phyloP scores from a whole-genome alignment of 2,113 vertebrate species.

The Pseudois nayaur region DNA sequence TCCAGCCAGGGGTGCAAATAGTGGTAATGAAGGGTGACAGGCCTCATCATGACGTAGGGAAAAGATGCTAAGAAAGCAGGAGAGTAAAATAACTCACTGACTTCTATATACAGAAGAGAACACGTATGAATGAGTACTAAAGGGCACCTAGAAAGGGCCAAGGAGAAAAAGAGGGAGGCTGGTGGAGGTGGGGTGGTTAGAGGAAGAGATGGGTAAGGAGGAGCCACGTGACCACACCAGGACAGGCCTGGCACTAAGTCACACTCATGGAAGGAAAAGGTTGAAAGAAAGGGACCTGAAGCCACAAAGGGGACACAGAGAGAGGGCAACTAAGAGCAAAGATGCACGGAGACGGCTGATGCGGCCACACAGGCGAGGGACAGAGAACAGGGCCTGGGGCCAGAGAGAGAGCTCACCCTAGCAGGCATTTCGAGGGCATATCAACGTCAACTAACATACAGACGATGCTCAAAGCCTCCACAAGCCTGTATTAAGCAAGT shows the following conservation, averaged over 20 bases:
- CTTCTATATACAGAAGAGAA: neutral
- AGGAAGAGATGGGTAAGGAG: neutral
- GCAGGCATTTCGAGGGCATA: neutral
- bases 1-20: neutral
- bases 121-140: neutral
- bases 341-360: fast-evolving
- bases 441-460: neutral
- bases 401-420: neutral
- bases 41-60: neutral
- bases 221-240: neutral
- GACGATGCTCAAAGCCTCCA: neutral
- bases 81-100: neutral
- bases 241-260: neutral
- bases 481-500: neutral
- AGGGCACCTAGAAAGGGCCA: neutral
- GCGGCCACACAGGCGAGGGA: too few relatives aligned
- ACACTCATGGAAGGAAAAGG: neutral
- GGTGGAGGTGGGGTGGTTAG: neutral
- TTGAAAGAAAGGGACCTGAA: neutral
- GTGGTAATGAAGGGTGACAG: neutral
- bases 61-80: neutral
- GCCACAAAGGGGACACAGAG: too few relatives aligned
- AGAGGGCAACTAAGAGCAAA: neutral
- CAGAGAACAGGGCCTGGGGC: fast-evolving
- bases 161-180: neutral